Evolutionary conservation across 2,113 vertebrate species (phyloP).

Genomic region (Pelobates fuscus): DNA sequence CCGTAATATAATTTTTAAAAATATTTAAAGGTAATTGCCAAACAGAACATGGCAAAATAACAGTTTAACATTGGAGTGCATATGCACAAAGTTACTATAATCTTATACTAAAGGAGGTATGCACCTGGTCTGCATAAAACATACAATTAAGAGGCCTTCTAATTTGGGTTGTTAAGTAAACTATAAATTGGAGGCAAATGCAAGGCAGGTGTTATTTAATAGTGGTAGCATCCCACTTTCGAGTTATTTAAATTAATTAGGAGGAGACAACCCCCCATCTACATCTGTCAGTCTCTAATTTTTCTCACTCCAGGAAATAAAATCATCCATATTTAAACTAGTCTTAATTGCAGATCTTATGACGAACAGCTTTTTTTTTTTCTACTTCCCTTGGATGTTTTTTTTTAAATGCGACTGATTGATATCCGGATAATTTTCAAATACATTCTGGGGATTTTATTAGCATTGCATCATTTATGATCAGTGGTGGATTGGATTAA

Average conservation of each 20-base stretch:
- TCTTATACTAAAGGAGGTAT: constrained; percentile 8
- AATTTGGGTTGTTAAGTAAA: constrained; percentile 32
- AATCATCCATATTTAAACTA: background rate
- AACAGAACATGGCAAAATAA: background rate
- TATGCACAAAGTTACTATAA: background rate
- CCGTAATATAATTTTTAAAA: no score
- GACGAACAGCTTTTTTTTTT: background rate
- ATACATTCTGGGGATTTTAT: background rate
- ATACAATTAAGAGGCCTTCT: constrained; percentile 23
- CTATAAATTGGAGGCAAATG: constrained; percentile 19
- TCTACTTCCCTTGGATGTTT: background rate
- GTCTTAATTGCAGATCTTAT: background rate
- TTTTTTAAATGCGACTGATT: background rate
- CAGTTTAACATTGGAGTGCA: background rate
- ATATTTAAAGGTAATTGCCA: background rate
- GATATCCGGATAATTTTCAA: background rate
- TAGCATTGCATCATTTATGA: background rate
- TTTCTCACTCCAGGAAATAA: background rate
- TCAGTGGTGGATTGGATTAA: no score
- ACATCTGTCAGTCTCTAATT: constrained; percentile 32
- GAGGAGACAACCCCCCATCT: constrained; percentile 2
- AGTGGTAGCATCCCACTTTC: constrained; percentile 16
- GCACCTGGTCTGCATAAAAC: constrained; percentile 34
- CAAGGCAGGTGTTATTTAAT: constrained; percentile 38
- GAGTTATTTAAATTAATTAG: constrained; percentile 33